phyloP scores from a whole-genome alignment of 2,113 vertebrate genomes.

The Camelus bactrianus region DNA sequence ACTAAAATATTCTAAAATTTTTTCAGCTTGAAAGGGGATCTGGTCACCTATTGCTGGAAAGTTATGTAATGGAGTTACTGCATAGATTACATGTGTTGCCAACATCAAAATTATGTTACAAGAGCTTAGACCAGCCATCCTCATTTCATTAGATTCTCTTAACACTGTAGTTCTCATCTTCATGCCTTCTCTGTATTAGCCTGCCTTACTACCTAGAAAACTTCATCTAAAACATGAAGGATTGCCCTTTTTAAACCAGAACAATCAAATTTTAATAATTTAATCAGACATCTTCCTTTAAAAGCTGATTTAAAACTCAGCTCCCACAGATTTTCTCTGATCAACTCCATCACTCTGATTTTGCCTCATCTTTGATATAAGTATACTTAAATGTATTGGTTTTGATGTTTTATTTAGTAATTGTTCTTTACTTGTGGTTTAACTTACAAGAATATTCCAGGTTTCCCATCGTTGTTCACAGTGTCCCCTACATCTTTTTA shows the following conservation, averaged over 20 bases:
- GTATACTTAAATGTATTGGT: neutral
- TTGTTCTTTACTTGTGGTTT: neutral
- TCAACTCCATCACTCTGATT: neutral
- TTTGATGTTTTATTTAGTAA: constrained; percentile 16
- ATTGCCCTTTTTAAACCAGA: neutral
- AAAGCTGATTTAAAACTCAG: neutral
- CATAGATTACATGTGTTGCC: neutral
- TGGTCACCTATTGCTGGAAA: neutral
- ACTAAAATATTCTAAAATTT: neutral
- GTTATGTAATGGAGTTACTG: neutral
- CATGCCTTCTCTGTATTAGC: neutral
- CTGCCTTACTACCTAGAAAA: neutral
- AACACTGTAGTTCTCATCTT: neutral
- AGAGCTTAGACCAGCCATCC: no score
- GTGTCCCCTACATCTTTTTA: neutral
- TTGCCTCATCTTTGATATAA: neutral
- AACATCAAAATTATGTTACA: neutral
- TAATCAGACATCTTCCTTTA: neutral
- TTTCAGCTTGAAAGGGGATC: neutral
- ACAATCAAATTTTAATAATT: neutral
- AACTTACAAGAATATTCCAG: neutral
- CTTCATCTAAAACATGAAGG: neutral
- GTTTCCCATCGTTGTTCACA: neutral
- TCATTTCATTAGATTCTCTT: neutral
- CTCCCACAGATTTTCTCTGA: neutral